Base-by-base conservation (phyloP, 2,113 vertebrate species). In the Austrofundulus limnaeus region DNA sequence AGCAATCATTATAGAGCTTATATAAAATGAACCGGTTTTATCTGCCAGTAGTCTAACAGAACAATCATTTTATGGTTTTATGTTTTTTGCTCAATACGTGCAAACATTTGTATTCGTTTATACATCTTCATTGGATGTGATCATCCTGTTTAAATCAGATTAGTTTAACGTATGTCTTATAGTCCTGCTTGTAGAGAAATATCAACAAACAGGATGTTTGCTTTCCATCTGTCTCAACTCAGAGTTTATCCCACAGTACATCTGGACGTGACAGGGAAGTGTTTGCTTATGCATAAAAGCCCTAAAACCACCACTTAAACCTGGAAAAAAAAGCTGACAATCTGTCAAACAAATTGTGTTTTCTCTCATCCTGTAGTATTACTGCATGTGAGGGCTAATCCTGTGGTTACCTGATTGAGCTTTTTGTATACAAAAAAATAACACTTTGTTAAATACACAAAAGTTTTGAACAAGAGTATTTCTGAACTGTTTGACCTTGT, bases 171-270 rank as follows among this genome's bases (percentile, higher is more conserved):
- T 17, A 49, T 38, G 5, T 28, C 13, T 19, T 38, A 51, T 64
- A n/a, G 52, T 68, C 56, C 41, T 42, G 75, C 65, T 39, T 56
- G 37, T 60, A 53, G 50, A 61, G 46, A 68, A 66, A 66, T 60
- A 70, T 77, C 53, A 87, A 75, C 78, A 73, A 52, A 65, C 53
- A 59, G 52, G 34, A 65, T 68, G 68, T 20, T 47, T 52, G 59
- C 60, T 47, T 72, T 73, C 59, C 66, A 70, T 79, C 67, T 64
- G 45, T 81, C 52, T 82, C 59, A 73, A 62, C 70, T 62, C 57
- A 68, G 64, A 56, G 57, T 28, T 59, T 25, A 73, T 77, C 66
- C 51, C 57, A 65, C 59, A 31, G 45, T 38, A 65, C 60, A 87
- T 75, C 66, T 81, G 67, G 77, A 85, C 53, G 56, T 75, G 66